Evolutionary conservation across 1,140 invertebrate genomes (phyloP).

Genomic region (Ceratoteleas bidentatus): DNA sequence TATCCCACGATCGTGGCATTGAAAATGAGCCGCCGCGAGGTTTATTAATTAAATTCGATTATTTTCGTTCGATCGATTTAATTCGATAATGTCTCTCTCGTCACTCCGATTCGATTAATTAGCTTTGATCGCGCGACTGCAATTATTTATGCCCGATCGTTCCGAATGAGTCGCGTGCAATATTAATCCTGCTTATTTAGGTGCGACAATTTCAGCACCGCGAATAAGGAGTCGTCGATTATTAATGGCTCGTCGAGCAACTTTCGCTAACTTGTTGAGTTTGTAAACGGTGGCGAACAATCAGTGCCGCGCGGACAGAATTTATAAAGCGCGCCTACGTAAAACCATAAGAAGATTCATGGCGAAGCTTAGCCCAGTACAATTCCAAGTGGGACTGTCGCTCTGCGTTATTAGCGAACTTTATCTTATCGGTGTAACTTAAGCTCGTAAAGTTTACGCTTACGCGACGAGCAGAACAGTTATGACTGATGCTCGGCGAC

Average conservation of each 20-base stretch:
- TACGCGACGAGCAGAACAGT: conserved; percentile 14
- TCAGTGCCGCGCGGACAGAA: not conserved
- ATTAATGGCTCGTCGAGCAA: not conserved
- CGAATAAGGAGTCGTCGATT: not conserved
- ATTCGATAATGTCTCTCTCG: not conserved
- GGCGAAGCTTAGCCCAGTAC: not conserved
- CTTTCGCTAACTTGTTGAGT: not conserved
- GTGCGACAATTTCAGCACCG: not conserved
- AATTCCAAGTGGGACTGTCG: not conserved
- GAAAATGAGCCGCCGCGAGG: not conserved
- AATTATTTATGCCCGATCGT: not conserved
- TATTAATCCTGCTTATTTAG: not conserved
- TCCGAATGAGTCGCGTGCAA: not conserved
- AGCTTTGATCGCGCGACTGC: not conserved
- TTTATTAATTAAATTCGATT: not conserved
- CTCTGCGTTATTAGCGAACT: conserved; percentile 24
- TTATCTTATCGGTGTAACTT: conserved; percentile 34
- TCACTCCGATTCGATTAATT: conserved; percentile 1
- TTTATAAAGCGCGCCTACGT: not conserved
- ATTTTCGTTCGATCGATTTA: not conserved
- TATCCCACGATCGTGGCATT: not conserved
- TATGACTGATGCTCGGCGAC: conserved; percentile 45
- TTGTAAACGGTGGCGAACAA: not conserved
- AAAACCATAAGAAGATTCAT: not conserved
- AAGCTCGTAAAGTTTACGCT: conserved; percentile 39